phyloP scores from a whole-genome alignment of 2,797 vertebrate species.

The Microctenopoma steveboyesi region DNA sequence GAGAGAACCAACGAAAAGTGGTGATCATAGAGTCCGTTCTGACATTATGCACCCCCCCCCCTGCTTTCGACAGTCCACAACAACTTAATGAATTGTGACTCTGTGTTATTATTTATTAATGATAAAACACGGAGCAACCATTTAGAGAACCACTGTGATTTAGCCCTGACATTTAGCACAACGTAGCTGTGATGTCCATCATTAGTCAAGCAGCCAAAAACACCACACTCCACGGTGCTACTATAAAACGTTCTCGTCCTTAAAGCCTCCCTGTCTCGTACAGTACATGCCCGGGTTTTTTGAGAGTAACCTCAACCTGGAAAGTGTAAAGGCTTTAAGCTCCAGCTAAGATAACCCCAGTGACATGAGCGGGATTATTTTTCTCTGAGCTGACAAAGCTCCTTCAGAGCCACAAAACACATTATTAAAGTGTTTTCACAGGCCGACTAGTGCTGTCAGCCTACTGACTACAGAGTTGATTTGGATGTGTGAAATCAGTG shows the following conservation, averaged over 20 bases:
- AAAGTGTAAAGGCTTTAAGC: not conserved
- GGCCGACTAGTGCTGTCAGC: not conserved
- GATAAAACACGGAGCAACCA: not conserved
- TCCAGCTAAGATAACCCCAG: not conserved
- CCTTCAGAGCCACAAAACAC: not conserved
- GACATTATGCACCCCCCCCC: not conserved
- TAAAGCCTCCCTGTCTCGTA: not conserved
- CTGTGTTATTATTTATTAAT: not conserved
- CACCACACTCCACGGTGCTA: not conserved
- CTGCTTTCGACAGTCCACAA: not conserved
- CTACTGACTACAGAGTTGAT: not conserved
- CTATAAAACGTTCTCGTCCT: not conserved
- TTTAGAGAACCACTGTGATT: not conserved
- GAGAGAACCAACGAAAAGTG: constrained; percentile 36
- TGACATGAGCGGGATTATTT: not conserved
- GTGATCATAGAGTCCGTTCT: constrained; percentile 6
- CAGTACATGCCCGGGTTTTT: not conserved
- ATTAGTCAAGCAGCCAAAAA: not conserved
- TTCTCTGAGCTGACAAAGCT: not conserved
- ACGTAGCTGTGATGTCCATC: not conserved
- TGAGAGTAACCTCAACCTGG: not conserved
- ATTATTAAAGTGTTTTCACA: not conserved
- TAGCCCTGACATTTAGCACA: not conserved
- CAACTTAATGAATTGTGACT: not conserved
- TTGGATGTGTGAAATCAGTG: not conserved